A percentile compares a stretch with the other conserved stretches of the same genome.
These are phyloP conservation scores for Regulus satrapa DNA, from an alignment of 2,113 vertebrate species.

Conservation along the genomic window DNA sequence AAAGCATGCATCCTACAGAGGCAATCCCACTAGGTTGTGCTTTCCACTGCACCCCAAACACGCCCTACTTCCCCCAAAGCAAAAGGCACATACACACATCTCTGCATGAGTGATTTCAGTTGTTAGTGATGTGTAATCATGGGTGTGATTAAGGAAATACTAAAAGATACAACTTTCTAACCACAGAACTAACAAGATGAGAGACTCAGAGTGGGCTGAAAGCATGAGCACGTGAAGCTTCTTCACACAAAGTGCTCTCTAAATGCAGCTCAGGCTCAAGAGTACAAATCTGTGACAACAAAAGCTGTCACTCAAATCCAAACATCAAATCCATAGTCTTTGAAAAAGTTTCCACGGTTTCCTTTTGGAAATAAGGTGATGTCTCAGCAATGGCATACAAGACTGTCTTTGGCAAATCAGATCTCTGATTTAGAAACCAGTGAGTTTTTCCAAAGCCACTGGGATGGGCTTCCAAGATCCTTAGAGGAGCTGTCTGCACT, in stretches of 20 bases:
- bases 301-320: background rate
- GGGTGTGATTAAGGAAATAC: background rate
- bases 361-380: background rate
- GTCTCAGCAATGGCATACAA: background rate
- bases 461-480: background rate
- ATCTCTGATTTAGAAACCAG: background rate
- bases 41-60: background rate
- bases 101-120: background rate
- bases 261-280: background rate
- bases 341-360: background rate
- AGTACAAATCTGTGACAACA: background rate
- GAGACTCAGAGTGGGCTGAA: background rate
- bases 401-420: background rate
- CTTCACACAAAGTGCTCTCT: background rate
- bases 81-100: background rate
- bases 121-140: background rate
- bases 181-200: background rate
- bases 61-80: background rate
- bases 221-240: background rate
- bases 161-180: background rate
- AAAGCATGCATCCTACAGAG: background rate
- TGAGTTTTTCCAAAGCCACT: background rate
- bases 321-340: no score
- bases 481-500: background rate
- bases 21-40: background rate